Percentiles rank a stretch among this genome's conserved stretches.
Conservation (phyloP, 2,888 invertebrate species). For the Sisyra terminalis region DNA sequence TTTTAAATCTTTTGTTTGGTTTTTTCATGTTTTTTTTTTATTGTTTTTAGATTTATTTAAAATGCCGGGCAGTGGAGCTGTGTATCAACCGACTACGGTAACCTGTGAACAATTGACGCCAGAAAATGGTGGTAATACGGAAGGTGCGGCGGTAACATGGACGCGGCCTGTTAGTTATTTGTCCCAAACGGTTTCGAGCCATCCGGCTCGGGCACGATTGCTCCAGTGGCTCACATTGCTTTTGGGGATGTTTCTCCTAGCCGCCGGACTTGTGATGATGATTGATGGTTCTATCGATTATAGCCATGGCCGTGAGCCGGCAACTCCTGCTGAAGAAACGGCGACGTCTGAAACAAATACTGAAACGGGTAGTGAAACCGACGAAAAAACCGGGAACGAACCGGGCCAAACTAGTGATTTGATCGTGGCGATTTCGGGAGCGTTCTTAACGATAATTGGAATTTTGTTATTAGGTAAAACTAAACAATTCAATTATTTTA, state of each 20-base stretch:
- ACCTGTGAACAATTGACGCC: constrained; percentile 41
- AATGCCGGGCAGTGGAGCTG: constrained; percentile 52
- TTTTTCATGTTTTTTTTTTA: not conserved
- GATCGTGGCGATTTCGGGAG: constrained; percentile 42
- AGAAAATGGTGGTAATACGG: constrained; percentile 20
- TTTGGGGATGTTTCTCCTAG: constrained; percentile 16
- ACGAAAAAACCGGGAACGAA: constrained; percentile 8
- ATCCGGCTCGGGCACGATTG: constrained; percentile 15
- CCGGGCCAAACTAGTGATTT: constrained; percentile 17
- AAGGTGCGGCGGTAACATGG: not conserved
- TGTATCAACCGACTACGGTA: constrained; percentile 64
- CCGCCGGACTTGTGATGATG: constrained; percentile 39
- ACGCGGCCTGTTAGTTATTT: constrained; percentile 25
- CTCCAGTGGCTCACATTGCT: constrained; percentile 19
- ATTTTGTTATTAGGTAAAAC: constrained; percentile 40
- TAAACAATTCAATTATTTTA: too few species aligned
- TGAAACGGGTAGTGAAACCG: constrained; percentile 18
- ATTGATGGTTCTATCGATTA: constrained; percentile 46
- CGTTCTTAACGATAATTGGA: constrained; percentile 42
- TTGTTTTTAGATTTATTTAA: constrained; percentile 16
- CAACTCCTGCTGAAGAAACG: not conserved
- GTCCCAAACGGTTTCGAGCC: constrained; percentile 30
- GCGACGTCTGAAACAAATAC: constrained; percentile 19
- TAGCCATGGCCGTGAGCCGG: constrained; percentile 16
- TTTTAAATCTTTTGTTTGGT: not conserved